Percentiles rank a stretch among this genome's conserved stretches.
Conservation (phyloP, 2,888 invertebrate genomes). For the Drosophila acutilabella region DNA sequence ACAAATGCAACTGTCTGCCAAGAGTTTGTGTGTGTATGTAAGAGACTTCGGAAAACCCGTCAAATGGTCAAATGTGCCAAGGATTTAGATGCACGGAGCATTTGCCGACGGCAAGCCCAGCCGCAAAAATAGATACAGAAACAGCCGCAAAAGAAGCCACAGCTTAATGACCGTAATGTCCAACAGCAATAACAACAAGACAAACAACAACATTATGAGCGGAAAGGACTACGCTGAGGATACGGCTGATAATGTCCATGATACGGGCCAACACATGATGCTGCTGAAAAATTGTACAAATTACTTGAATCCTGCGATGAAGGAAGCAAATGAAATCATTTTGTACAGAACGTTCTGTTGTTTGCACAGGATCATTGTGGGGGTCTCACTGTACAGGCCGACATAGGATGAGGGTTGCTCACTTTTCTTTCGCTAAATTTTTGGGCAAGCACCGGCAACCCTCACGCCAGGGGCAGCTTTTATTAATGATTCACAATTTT, state of each 20-base stretch:
- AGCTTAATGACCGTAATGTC: conserved; percentile 80
- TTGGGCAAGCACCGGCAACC: conserved; percentile 33
- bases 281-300: conserved; percentile 80
- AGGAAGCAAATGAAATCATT: conserved; percentile 63
- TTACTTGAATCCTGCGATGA: conserved; percentile 63
- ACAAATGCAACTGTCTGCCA: conserved; percentile 36
- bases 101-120: conserved; percentile 52
- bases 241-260: conserved; percentile 57
- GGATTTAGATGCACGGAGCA: conserved; percentile 68
- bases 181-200: conserved; percentile 59
- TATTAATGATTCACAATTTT: conserved; percentile 82
- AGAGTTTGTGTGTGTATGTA: neutral
- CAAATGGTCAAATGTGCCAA: conserved; percentile 63
- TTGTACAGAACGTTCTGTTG: conserved; percentile 58
- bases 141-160: conserved; percentile 20
- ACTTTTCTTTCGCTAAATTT: neutral
- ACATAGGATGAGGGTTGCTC: conserved; percentile 31
- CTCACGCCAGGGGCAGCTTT: conserved; percentile 52
- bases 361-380: conserved; percentile 59
- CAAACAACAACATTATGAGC: conserved; percentile 23
- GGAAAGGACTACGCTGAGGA: conserved; percentile 40
- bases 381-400: conserved; percentile 4
- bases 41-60: conserved; percentile 29
- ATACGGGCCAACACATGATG: conserved; percentile 74
- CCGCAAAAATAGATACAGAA: neutral